Evolutionary conservation across 2,113 vertebrate genomes (phyloP).

Genomic region (Crotalus horridus): DNA sequence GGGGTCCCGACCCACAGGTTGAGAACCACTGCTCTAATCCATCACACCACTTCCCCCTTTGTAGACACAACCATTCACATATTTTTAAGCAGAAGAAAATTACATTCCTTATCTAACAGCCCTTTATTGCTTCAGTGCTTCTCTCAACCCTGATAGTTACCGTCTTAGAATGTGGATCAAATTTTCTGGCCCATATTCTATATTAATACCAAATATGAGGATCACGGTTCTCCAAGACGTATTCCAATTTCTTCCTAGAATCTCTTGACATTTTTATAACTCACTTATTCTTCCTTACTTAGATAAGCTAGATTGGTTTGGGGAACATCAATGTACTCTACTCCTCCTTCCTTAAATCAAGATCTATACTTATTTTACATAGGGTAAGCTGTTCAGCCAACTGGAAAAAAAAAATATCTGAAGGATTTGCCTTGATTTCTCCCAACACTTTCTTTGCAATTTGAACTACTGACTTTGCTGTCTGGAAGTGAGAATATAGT

Average conservation of each 20-base stretch:
- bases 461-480: neutral
- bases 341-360: neutral
- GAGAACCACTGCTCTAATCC: too few relatives aligned
- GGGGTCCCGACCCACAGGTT: too few relatives aligned
- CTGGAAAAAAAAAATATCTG: neutral
- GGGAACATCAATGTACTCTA: neutral
- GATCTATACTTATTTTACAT: neutral
- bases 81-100: neutral
- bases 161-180: neutral
- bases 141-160: neutral
- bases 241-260: too few relatives aligned
- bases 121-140: neutral
- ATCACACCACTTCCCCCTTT: too few relatives aligned
- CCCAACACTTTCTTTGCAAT: neutral
- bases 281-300: neutral
- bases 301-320: neutral
- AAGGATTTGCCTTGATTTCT: neutral
- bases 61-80: too few relatives aligned
- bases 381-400: neutral
- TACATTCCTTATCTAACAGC: neutral
- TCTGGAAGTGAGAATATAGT: neutral
- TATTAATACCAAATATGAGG: neutral
- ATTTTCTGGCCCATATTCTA: neutral
- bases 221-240: neutral
- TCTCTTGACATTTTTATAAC: neutral